Evolutionary conservation across 2,797 vertebrate genomes (phyloP), one percentile per base, ranked within the genome.

Genomic region (Acomys russatus): DNA sequence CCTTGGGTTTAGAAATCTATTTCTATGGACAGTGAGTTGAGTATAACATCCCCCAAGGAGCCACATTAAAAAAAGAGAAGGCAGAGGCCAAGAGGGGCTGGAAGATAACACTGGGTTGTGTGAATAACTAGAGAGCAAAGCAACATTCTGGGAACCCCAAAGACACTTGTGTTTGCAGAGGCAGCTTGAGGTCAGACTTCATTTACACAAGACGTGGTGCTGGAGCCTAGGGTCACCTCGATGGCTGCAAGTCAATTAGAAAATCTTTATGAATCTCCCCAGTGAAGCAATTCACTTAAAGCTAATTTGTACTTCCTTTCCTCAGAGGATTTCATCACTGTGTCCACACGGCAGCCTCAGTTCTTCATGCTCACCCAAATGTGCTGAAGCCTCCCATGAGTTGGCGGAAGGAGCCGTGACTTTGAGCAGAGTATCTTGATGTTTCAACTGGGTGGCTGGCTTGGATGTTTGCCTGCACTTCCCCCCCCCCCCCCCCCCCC

Each of bases 401-500:
- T 3, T 20, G 64, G 12, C 35, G 44, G 17, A 20, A 2, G 0
- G 12, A n/a, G 25, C 1, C 14, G 0, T 0, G 0, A 3, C 14
- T 28, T n/a, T 6, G 11, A 64, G 17, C 2, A 20, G 68, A 18
- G 11, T 2, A 3, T 20, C 76, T 66, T 1, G 63, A n/a, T 12
- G 54, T 6, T 51, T 17, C 59, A 1, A 1, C 78, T 4, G 0
- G 54, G 30, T 23, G 30, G n/a, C 61, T 3, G 25, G 20, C 28
- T 23, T 0, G 7, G 76, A 92, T 90, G 0, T 74, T 44, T 30
- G 9, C 63, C 38, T 33, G 2, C 44, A 44, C 44, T 44, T 3
- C 44, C 44, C 44, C 44, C 44, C 44, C 44, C 44, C 3, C 44
- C 44, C 44, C 44, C 44, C 3, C 44, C 44, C 44, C 44, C 23